Base-by-base conservation (phyloP, 2,888 invertebrate species). In the Eutolmus rufibarbis region DNA sequence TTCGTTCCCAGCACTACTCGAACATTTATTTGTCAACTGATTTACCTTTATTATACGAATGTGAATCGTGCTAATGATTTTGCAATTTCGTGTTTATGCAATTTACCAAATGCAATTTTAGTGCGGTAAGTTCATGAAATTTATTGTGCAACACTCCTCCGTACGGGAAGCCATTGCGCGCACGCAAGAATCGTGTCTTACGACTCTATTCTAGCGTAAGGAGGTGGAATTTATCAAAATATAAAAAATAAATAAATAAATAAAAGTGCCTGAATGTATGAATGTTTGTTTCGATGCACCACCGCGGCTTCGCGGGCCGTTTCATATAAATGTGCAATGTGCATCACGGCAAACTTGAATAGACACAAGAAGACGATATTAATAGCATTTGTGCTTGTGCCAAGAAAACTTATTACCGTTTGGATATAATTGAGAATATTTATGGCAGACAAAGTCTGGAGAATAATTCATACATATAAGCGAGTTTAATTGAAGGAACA, bases 41-140 rank as follows among this genome's bases (percentile, higher is more conserved):
- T 76, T 76, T 34, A 76, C 34, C 76, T 37, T 37, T 76, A 34
- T 76, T 76, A 76, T 76, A 14, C 76, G 34, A 76, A 37, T 37
- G 34, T 37, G 76, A 76, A 34, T 76, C 76, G 76, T 76, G 76
- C 76, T 76, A 76, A 76, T 76, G 76, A 76, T 76, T 37, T 76
- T 76, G 37, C 34, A 76, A 37, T 76, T 76, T 37, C 76, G 37
- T 37, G 34, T 76, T 76, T 76, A 76, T 34, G 34, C 76, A 76
- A 76, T 76, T 37, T 57, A 57, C 57, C 57, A 57, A 57, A 57
- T 57, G 57, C 57, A 57, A 57, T 57, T n/a, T 66, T 37, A 37
- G 76, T 37, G 37, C 37, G 34, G 37, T 76, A 76, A 76, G 14
- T 76, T 76, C 34, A 76, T 76, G 76, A 76, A 76, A 76, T 76